Percentiles rank a stretch among this genome's conserved stretches.
Evolutionary conservation across 92 coral and sea anemone genomes (phyloP).

Genomic region (Bergia sp.): DNA sequence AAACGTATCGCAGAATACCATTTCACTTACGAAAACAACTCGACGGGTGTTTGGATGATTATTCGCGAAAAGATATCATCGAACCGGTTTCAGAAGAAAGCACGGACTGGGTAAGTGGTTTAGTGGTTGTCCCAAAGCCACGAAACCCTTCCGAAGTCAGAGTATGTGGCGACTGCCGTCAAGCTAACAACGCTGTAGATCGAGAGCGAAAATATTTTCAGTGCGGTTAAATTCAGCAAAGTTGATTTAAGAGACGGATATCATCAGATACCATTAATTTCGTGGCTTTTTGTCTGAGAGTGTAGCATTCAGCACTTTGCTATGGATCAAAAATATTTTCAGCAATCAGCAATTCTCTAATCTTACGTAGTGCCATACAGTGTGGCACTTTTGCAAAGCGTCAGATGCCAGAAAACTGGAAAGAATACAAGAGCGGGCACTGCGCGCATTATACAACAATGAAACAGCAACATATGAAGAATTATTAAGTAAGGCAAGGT

Average conservation of each 20-base stretch:
- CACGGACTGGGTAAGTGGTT: slow-evolving; percentile 58
- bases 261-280: slow-evolving; percentile 44
- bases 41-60: slow-evolving; percentile 48
- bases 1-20: slow-evolving; percentile 35
- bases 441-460: too few species aligned
- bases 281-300: too few species aligned
- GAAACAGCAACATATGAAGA: too few species aligned
- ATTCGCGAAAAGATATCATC: slow-evolving; percentile 36
- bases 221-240: slow-evolving; percentile 51
- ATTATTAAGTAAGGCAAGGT: too few species aligned
- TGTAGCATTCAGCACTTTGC: too few species aligned
- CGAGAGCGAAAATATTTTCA: slow-evolving; percentile 46
- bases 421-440: too few species aligned
- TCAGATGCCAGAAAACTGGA: too few species aligned
- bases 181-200: slow-evolving; percentile 50
- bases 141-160: slow-evolving; percentile 43
- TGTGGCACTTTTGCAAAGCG: too few species aligned
- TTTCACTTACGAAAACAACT: slow-evolving; percentile 10
- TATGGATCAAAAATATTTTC: too few species aligned
- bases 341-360: too few species aligned
- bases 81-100: slow-evolving; percentile 54
- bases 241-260: slow-evolving; percentile 51
- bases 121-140: slow-evolving; percentile 53
- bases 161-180: slow-evolving; percentile 57
- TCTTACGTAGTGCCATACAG: too few species aligned